Evolutionary conservation across 2,113 vertebrate genomes (phyloP).

Genomic region (Sander vitreus): DNA sequence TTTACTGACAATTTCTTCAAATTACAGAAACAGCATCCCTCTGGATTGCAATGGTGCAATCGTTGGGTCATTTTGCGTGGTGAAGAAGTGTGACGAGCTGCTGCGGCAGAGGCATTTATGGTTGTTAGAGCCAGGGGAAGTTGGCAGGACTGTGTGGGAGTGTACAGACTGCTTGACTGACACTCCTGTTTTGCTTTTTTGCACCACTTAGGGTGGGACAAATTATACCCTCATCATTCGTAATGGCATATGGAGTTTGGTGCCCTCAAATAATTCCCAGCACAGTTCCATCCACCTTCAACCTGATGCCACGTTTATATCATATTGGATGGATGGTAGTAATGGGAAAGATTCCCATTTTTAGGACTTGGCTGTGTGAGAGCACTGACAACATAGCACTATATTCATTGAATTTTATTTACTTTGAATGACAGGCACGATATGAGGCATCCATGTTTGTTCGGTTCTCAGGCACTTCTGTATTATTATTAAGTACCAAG

Average conservation of each 20-base stretch:
- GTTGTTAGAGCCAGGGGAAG: not conserved
- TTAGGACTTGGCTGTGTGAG: not conserved
- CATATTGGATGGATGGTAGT: not conserved
- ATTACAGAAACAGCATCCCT: not conserved
- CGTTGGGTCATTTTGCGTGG: not conserved
- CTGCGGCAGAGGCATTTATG: not conserved
- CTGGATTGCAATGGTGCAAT: not conserved
- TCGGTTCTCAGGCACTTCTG: not conserved
- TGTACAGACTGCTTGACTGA: not conserved
- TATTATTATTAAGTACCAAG: not conserved
- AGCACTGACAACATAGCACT: not conserved
- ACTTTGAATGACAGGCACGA: not conserved
- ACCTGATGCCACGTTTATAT: not conserved
- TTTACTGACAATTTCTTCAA: not conserved
- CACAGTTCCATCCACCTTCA: not conserved
- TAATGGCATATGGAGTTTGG: not conserved
- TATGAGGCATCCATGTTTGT: not conserved
- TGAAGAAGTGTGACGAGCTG: not conserved
- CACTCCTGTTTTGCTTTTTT: not conserved
- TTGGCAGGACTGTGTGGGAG: conserved; percentile 9
- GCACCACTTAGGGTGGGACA: not conserved
- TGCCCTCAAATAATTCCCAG: not conserved
- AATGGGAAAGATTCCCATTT: not conserved
- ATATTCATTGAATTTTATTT: not conserved
- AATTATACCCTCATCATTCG: conserved; percentile 4